These are phyloP conservation scores for Watsonalla binaria DNA, from an alignment of 2,888 invertebrate genomes.

Conservation along the genomic window DNA sequence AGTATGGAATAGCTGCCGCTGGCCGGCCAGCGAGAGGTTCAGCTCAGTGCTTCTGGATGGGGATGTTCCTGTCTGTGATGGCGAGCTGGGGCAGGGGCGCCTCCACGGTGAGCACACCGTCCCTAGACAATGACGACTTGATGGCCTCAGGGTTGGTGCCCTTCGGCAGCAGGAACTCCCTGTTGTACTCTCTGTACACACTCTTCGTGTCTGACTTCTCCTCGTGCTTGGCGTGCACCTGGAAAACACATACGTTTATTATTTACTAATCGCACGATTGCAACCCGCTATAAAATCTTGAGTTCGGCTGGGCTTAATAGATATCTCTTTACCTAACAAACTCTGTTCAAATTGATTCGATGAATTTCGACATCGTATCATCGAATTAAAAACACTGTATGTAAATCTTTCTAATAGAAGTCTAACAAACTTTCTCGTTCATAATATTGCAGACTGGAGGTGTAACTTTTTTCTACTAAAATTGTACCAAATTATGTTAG, in stretches of 20 bases:
- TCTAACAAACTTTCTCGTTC: too few relatives aligned
- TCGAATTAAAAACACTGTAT: too few relatives aligned
- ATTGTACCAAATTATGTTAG: not conserved
- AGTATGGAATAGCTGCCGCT: constrained; percentile 73
- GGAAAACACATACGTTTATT: constrained; percentile 38
- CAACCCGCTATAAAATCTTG: not conserved
- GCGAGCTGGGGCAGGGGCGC: constrained; percentile 95
- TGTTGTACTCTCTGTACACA: constrained; percentile 98
- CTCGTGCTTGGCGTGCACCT: constrained; percentile 99
- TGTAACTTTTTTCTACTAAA: not conserved
- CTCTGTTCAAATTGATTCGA: too few relatives aligned
- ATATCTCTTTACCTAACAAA: too few relatives aligned
- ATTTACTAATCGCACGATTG: not conserved
- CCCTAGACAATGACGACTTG: constrained; percentile 96
- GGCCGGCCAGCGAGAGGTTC: constrained; percentile 32
- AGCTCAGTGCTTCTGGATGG: constrained; percentile 82
- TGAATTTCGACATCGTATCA: too few relatives aligned
- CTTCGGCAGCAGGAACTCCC: constrained; percentile 97
- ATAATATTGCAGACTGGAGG: too few relatives aligned
- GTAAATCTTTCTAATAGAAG: too few relatives aligned
- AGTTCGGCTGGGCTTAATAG: too few relatives aligned
- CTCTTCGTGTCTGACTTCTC: constrained; percentile 98
- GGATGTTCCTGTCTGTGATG: constrained; percentile 89
- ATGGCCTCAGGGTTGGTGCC: constrained; percentile 98
- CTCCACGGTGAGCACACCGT: constrained; percentile 97